A percentile compares a stretch with the other conserved stretches of the same genome.
phyloP scores from a whole-genome alignment of 2,113 vertebrate genomes.

The Martes martes region DNA sequence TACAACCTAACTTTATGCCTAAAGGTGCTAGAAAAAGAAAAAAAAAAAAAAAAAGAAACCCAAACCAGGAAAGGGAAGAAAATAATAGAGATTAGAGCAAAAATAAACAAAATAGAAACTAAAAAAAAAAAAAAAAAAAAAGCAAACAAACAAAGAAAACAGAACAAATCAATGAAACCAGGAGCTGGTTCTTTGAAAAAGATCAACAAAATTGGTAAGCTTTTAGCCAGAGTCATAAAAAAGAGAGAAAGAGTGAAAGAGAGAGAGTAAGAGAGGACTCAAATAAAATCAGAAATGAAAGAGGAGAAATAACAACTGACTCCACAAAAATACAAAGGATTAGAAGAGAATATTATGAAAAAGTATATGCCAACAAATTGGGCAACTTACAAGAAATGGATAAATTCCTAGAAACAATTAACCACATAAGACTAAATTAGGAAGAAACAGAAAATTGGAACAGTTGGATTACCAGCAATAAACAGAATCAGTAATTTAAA shows the following conservation, averaged over 20 bases:
- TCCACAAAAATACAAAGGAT: background rate
- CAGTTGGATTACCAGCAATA: background rate
- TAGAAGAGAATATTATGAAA: background rate
- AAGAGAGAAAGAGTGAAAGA: background rate
- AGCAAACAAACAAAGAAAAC: background rate
- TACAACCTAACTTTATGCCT: background rate
- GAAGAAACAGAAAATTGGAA: background rate
- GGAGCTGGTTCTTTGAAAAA: background rate
- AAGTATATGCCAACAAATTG: background rate
- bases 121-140: background rate
- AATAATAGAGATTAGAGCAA: background rate
- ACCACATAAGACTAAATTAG: background rate
- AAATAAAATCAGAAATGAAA: background rate
- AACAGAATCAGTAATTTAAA: background rate
- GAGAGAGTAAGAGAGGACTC: background rate
- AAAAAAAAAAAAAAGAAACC: background rate
- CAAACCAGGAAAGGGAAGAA: background rate
- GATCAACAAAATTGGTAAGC: background rate
- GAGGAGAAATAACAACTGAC: background rate
- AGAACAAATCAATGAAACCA: background rate
- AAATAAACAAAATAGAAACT: background rate
- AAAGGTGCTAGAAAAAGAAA: background rate
- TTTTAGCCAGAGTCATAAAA: background rate
- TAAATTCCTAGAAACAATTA: background rate
- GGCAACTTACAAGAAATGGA: background rate